Percentiles rank a stretch among this genome's conserved stretches.
Evolutionary conservation across 1,140 invertebrate species (phyloP).

Genomic region (Drosophila asahinai): DNA sequence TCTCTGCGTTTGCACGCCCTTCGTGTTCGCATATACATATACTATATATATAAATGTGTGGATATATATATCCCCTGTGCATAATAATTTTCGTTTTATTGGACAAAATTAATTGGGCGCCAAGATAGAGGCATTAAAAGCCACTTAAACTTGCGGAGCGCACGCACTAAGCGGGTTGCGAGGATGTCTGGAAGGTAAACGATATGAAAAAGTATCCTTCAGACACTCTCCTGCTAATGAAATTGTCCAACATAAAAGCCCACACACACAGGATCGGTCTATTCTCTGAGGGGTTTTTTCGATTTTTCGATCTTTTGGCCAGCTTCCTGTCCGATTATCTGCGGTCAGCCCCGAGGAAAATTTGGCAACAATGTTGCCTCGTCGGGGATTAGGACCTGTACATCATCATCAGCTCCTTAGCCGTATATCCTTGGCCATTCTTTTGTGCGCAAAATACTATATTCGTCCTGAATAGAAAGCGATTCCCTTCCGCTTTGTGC

Average conservation of each 20-base stretch:
- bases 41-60: slow-evolving; percentile 8
- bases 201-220: slow-evolving; percentile 9
- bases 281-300: slow-evolving; percentile 29
- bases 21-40: slow-evolving; percentile 42
- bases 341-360: slow-evolving; percentile 69
- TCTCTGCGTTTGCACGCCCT: slow-evolving; percentile 72
- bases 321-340: slow-evolving; percentile 80
- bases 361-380: slow-evolving; percentile 72
- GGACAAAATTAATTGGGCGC: slow-evolving; percentile 81
- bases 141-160: slow-evolving; percentile 61
- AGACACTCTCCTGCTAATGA: slow-evolving; percentile 59
- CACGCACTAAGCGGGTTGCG: slow-evolving; percentile 49
- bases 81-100: slow-evolving; percentile 80
- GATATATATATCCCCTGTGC: slow-evolving; percentile 58
- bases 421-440: slow-evolving; percentile 69
- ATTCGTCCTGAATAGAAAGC: slow-evolving; percentile 33
- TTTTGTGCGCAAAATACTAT: slow-evolving; percentile 45
- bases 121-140: slow-evolving; percentile 83
- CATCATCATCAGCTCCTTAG: slow-evolving; percentile 55
- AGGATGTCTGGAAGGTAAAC: neutral
- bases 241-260: slow-evolving; percentile 59
- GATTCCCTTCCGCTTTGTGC: slow-evolving; percentile 52
- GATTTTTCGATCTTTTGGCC: slow-evolving; percentile 10
- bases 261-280: slow-evolving; percentile 44
- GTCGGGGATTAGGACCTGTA: slow-evolving; percentile 55